These are phyloP conservation scores for Myodes glareolus DNA, from an alignment of 2,113 vertebrate species.

Conservation along the genomic window DNA sequence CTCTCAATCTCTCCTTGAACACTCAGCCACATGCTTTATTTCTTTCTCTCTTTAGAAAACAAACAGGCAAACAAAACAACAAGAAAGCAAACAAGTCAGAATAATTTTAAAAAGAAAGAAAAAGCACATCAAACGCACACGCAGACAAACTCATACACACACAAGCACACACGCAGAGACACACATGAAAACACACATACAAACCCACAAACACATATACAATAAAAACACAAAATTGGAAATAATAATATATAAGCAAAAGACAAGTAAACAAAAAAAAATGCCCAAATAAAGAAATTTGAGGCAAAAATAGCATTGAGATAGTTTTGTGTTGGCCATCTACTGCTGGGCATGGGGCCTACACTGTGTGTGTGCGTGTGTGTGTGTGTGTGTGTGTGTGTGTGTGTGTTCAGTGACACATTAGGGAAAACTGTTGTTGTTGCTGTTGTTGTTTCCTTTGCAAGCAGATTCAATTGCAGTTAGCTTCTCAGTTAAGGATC, in stretches of 20 bases:
- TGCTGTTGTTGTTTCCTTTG: background rate
- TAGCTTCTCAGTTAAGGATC: background rate
- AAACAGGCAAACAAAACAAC: background rate
- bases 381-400: background rate
- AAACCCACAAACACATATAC: background rate
- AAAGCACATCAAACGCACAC: background rate
- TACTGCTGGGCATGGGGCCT: background rate
- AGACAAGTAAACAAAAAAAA: background rate
- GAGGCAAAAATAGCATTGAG: background rate
- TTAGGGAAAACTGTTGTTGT: background rate
- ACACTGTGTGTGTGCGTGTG: background rate
- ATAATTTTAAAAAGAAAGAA: background rate
- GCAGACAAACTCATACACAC: background rate
- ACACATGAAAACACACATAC: background rate
- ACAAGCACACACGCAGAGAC: background rate
- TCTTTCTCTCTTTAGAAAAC: background rate
- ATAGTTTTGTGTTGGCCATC: background rate
- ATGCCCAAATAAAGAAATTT: background rate
- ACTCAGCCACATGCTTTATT: background rate
- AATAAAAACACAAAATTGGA: background rate
- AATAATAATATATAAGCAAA: background rate
- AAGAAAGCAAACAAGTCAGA: background rate
- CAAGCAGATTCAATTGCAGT: background rate
- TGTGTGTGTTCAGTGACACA: background rate
- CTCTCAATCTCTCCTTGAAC: no score